Conservation (phyloP, 2,797 vertebrate species). For the Labroides dimidiatus region DNA sequence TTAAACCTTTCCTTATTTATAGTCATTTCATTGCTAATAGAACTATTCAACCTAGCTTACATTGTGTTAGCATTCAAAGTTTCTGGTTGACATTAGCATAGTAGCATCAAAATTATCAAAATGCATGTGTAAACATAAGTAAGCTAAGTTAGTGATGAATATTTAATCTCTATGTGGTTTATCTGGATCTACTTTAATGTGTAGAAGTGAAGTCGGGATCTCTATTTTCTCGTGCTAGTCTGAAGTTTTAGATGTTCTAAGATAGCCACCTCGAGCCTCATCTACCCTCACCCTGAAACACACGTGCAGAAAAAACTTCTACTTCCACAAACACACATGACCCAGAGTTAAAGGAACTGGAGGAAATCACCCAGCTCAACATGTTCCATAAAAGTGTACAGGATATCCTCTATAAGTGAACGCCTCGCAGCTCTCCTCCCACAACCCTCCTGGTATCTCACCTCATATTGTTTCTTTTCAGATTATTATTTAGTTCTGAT, state of each 20-base stretch:
- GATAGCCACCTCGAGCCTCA: background rate
- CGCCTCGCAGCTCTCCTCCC: slow-evolving; percentile 55
- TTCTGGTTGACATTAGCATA: too few relatives aligned
- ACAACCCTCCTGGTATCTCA: slow-evolving; percentile 48
- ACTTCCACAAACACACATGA: slow-evolving; percentile 42
- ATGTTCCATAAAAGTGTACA: slow-evolving; percentile 73
- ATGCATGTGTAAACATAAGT: too few relatives aligned
- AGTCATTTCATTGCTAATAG: too few relatives aligned
- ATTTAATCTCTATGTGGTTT: too few relatives aligned
- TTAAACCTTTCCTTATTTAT: too few relatives aligned
- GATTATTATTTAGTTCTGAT: slow-evolving; percentile 65
- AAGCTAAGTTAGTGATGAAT: too few relatives aligned
- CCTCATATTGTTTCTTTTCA: slow-evolving; percentile 72
- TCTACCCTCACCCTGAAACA: slow-evolving; percentile 23
- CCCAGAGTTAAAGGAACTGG: slow-evolving; percentile 48
- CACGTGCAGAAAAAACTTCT: slow-evolving; percentile 23
- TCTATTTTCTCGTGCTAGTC: slow-evolving; percentile 1
- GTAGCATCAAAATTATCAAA: too few relatives aligned
- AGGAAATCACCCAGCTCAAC: slow-evolving; percentile 67
- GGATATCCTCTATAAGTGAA: slow-evolving; percentile 82
- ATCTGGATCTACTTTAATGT: background rate
- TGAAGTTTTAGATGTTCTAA: slow-evolving; percentile 12
- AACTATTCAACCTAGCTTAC: too few relatives aligned
- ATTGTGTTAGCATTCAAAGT: too few relatives aligned
- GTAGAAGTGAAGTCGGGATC: background rate